Percentiles rank a stretch among this genome's conserved stretches.
Evolutionary conservation across 2,797 vertebrate genomes (phyloP).

Genomic region (Premnoplex brunnescens): DNA sequence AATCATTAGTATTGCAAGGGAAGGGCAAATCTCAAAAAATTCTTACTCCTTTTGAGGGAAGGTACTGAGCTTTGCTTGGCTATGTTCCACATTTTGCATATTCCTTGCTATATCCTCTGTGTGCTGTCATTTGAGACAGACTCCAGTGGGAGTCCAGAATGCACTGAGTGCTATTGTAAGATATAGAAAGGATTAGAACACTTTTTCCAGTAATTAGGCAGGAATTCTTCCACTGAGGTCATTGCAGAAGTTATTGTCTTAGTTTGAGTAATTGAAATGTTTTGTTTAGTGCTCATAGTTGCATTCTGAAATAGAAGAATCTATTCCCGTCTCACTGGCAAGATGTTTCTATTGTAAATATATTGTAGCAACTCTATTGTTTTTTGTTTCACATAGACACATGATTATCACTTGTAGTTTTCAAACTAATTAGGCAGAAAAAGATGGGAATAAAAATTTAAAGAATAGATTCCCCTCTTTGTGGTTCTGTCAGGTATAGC

Average conservation of each 20-base stretch:
- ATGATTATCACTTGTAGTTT: background rate
- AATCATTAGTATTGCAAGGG: background rate
- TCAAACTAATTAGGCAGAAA: background rate
- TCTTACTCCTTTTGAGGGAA: background rate
- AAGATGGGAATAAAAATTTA: background rate
- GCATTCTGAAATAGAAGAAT: background rate
- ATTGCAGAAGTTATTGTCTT: background rate
- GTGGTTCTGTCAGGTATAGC: background rate
- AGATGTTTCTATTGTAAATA: background rate
- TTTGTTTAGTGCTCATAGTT: background rate
- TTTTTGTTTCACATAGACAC: background rate
- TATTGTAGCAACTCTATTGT: background rate
- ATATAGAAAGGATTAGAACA: background rate
- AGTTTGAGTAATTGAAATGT: background rate
- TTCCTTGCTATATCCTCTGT: background rate
- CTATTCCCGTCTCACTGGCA: background rate
- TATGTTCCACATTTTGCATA: background rate
- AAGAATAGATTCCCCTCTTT: background rate
- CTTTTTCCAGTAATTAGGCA: background rate
- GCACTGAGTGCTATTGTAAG: background rate
- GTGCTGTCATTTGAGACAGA: background rate
- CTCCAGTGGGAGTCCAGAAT: background rate
- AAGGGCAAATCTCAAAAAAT: background rate
- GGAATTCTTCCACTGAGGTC: background rate
- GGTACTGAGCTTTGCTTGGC: background rate